Base-by-base conservation (phyloP, 2,797 vertebrate species). In the Poeciliopsis turneri region DNA sequence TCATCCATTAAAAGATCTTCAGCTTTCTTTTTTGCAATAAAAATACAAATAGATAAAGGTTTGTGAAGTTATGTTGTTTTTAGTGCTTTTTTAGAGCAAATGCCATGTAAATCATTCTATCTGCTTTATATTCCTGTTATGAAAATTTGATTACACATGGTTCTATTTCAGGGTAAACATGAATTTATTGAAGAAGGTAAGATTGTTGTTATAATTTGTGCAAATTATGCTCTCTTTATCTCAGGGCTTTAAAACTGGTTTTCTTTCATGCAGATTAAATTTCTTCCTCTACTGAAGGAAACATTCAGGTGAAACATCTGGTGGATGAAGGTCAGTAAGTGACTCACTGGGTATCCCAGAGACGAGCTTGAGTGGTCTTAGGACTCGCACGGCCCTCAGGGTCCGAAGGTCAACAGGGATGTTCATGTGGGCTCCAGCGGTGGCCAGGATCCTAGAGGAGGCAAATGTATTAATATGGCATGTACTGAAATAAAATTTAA, bases 261-360 rank as follows among this genome's bases (percentile, higher is more conserved):
- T 75, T 47, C 2, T 51, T 59, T 47, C 12, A 25, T 13, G 3
- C 15, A 75, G 68, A 61, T 74, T 43, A 15, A 30, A n/a, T 61
- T 49, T 49, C 12, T 69, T 45, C 2, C 39, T 51, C 49, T 18
- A 49, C 36, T 41, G 46, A 79, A 20, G 5, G 45, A 20, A 11
- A 77, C 2, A 28, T 75, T 69, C 13, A 47, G 11, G 57, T 75
- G 16, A n/a, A n/a, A 51, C 20, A 75, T 28, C 0, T 55, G 69
- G 43, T 16, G 49, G 57, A 74, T 30, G 72, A 28, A 81, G 64
- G 85, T 72, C 28, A 72, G 83, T 36, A 61, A 68, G 3, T 53
- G 59, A 96, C 98, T 98, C 95, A 99, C 98, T 99, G 73, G 98
- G 98, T 89, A 99, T 99, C 87, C 98, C 98, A 0, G 98, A 99